Evolutionary conservation across 2,888 invertebrate genomes (phyloP).

Genomic region (Pseudoips prasinana): DNA sequence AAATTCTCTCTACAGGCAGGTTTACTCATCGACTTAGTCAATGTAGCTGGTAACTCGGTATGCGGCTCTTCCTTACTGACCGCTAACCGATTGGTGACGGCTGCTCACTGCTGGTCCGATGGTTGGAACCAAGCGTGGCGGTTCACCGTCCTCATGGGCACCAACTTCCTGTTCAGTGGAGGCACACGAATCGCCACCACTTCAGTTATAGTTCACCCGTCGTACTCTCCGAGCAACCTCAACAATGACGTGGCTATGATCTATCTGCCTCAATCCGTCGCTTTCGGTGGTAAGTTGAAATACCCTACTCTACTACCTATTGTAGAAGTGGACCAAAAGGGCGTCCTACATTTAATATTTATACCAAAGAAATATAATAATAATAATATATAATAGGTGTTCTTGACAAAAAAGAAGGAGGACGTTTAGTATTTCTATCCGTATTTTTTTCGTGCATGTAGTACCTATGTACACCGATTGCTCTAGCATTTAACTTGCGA

Average conservation of each 20-base stretch:
- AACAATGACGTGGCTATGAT: constrained; percentile 56
- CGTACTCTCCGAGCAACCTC: constrained; percentile 33
- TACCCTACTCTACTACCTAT: no score
- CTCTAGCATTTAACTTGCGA: no score
- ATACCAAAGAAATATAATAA: no score
- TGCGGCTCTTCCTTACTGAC: constrained; percentile 52
- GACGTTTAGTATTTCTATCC: no score
- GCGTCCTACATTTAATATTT: no score
- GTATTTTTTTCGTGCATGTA: no score
- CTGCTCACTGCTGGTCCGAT: constrained; percentile 62
- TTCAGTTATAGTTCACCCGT: constrained; percentile 46
- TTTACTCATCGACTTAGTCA: constrained; percentile 45
- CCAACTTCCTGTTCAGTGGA: constrained; percentile 45
- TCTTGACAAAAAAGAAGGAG: no score
- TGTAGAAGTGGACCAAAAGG: no score
- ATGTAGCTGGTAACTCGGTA: constrained; percentile 40
- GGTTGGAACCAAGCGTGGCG: constrained; percentile 41
- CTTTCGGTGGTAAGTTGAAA: constrained; percentile 39
- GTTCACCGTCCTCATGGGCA: constrained; percentile 52
- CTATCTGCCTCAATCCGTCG: constrained; percentile 38
- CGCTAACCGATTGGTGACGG: constrained; percentile 47
- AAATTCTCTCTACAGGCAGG: constrained; percentile 41
- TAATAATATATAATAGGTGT: no score
- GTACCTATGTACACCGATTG: no score
- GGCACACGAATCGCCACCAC: constrained; percentile 47